phyloP scores from a whole-genome alignment of 2,113 vertebrate species.

The Cynocephalus volans region DNA sequence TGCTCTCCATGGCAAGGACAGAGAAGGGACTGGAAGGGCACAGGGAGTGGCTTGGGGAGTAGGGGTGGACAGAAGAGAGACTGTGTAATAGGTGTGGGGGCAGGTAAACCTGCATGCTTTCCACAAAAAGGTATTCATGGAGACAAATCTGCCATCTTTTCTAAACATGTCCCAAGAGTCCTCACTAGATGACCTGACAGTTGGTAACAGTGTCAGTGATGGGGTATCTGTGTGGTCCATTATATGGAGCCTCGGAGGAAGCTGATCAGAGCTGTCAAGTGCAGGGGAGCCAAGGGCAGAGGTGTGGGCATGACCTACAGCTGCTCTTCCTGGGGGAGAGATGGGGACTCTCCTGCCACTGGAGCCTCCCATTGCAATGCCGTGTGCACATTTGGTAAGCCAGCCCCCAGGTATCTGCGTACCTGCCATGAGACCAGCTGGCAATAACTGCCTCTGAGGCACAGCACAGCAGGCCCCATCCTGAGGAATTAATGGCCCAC shows the following conservation, averaged over 20 bases:
- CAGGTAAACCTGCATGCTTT: neutral
- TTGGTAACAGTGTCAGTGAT: accelerated
- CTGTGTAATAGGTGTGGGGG: neutral
- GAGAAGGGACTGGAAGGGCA: conserved; percentile 21
- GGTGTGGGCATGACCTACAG: too few relatives aligned
- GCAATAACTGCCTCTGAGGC: neutral
- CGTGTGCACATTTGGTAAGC: accelerated
- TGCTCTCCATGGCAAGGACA: conserved; percentile 43
- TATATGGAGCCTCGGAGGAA: neutral
- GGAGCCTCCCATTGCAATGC: accelerated
- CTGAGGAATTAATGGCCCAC: neutral
- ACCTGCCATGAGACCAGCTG: neutral
- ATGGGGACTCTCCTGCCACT: accelerated
- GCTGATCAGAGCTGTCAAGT: too few relatives aligned
- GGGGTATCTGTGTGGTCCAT: accelerated
- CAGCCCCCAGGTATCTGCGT: neutral
- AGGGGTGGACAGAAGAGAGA: neutral
- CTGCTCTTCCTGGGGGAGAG: neutral
- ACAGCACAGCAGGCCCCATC: neutral
- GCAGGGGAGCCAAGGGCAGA: too few relatives aligned
- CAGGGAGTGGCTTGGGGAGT: neutral
- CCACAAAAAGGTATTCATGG: neutral
- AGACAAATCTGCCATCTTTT: neutral
- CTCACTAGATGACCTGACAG: neutral
- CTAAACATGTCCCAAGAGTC: neutral